A percentile compares a stretch with the other conserved stretches of the same genome.
phyloP scores from a whole-genome alignment of 2,113 vertebrate species.

The Hydropotes inermis region DNA sequence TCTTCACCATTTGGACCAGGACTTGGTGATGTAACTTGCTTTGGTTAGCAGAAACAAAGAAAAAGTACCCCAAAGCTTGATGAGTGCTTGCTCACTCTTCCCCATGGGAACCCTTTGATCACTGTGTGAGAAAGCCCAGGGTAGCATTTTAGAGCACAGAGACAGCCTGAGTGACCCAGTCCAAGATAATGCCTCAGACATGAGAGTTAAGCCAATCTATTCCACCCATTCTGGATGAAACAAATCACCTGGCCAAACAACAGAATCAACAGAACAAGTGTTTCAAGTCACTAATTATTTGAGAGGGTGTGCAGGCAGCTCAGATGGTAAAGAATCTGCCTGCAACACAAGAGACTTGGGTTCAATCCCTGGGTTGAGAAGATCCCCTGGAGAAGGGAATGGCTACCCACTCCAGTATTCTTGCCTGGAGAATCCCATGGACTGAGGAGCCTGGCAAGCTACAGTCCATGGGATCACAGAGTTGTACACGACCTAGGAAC shows the following conservation, averaged over 20 bases:
- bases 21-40: neutral
- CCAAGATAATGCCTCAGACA: neutral
- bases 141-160: neutral
- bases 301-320: neutral
- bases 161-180: neutral
- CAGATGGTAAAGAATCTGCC: neutral
- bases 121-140: neutral
- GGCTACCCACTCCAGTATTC: neutral
- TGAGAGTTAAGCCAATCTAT: neutral
- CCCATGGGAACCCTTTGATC: neutral
- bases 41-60: neutral
- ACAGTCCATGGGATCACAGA: neutral
- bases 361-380: neutral
- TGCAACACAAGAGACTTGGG: neutral
- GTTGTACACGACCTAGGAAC: neutral
- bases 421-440: neutral
- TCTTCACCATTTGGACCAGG: neutral
- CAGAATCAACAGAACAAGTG: neutral
- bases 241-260: neutral
- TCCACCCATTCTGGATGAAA: neutral
- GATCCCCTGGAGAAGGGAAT: neutral
- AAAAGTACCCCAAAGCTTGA: neutral
- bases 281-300: neutral
- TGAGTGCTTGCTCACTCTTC: fast-evolving
- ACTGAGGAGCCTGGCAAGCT: neutral